These are phyloP conservation scores for Micoletzkya japonica DNA, from an alignment of 2,888 invertebrate genomes.

Conservation along the genomic window DNA sequence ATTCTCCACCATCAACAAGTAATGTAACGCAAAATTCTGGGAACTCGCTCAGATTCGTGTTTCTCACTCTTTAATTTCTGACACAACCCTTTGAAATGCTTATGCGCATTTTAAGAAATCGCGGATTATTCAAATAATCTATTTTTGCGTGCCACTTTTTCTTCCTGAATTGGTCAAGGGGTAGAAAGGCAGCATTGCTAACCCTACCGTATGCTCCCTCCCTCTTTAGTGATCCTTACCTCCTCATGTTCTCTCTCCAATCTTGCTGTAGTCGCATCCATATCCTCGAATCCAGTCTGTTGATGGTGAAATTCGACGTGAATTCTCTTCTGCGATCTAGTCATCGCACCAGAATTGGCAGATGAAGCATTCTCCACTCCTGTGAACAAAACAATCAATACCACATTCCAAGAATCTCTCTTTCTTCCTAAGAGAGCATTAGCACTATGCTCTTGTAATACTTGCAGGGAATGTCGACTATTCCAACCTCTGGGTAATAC, in stretches of 20 bases:
- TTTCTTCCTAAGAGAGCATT: background rate
- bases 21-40: too few species aligned
- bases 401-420: background rate
- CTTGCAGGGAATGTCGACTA: background rate
- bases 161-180: too few species aligned
- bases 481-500: background rate
- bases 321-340: slow-evolving; percentile 30
- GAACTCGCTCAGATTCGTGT: too few species aligned
- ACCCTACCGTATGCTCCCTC: too few species aligned
- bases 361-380: slow-evolving; percentile 11
- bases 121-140: too few species aligned
- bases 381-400: background rate
- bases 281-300: slow-evolving; percentile 39
- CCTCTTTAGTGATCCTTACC: too few species aligned
- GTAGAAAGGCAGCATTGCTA: too few species aligned
- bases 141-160: too few species aligned
- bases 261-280: slow-evolving; percentile 54
- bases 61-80: too few species aligned
- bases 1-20: too few species aligned
- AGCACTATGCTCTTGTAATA: background rate
- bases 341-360: background rate
- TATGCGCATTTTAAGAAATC: too few species aligned
- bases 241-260: slow-evolving; percentile 59
- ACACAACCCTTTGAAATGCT: too few species aligned
- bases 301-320: slow-evolving; percentile 56